These are phyloP conservation scores for Tauraco erythrolophus DNA, from an alignment of 2,113 vertebrate genomes.

Conservation along the genomic window DNA sequence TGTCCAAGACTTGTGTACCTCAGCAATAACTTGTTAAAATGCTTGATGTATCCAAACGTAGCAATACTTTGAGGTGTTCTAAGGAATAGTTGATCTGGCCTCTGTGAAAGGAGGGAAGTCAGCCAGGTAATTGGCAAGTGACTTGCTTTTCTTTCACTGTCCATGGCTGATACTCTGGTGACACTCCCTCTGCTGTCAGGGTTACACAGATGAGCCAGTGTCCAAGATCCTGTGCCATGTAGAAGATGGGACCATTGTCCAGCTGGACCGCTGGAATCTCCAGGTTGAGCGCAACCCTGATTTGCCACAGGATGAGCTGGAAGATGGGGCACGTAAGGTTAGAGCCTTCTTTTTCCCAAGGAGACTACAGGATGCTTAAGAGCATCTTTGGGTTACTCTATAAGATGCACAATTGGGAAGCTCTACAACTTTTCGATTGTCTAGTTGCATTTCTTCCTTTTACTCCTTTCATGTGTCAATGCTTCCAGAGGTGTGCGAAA, in stretches of 20 bases:
- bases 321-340: constrained; percentile 84
- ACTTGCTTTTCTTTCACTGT: not conserved
- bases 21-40: not conserved
- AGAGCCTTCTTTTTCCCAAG: constrained; percentile 6
- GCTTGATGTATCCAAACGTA: not conserved
- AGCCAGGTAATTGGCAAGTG: not conserved
- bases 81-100: not conserved
- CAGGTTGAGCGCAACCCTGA: constrained; percentile 85
- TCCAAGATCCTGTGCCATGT: constrained; percentile 87
- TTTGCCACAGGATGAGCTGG: constrained; percentile 80
- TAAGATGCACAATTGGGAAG: not conserved
- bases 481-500: not conserved
- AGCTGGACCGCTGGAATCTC: constrained; percentile 86
- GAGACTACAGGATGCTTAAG: not conserved
- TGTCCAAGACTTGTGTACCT: not conserved
- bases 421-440: not conserved
- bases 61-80: not conserved
- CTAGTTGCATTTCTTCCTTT: not conserved
- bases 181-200: constrained; percentile 56
- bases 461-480: not conserved
- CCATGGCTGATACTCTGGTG: not conserved
- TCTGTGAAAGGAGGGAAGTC: not conserved
- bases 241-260: constrained; percentile 85
- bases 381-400: not conserved
- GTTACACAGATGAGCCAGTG: constrained; percentile 85